Percentiles rank a stretch among this genome's conserved stretches.
phyloP scores from a whole-genome alignment of 2,113 vertebrate species.

The Brienomyrus longianalis region DNA sequence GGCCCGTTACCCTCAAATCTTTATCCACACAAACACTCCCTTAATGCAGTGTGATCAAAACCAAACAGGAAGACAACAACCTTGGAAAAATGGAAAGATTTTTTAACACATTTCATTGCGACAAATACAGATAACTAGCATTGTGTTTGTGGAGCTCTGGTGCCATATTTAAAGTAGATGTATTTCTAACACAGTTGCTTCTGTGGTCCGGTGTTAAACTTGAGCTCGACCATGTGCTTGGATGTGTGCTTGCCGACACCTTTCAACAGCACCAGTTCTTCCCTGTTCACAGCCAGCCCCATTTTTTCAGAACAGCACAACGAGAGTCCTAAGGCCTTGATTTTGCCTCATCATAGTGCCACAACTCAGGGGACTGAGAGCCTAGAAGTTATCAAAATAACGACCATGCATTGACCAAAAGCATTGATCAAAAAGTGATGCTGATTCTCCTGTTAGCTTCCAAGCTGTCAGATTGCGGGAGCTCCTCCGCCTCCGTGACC shows the following conservation, averaged over 20 bases:
- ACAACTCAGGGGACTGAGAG: neutral
- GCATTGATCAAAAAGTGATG: conserved; percentile 25
- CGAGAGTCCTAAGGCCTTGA: neutral
- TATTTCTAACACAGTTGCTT: neutral
- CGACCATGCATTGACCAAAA: conserved; percentile 25
- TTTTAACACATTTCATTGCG: neutral
- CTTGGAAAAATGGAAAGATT: neutral
- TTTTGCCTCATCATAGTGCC: neutral
- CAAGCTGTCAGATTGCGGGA: too few relatives aligned
- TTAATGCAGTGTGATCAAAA: neutral
- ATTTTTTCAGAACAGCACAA: neutral
- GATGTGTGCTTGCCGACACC: conserved; percentile 14
- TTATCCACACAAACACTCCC: neutral
- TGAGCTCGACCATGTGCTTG: neutral
- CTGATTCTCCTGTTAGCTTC: neutral
- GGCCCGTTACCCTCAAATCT: neutral
- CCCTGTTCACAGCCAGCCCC: neutral
- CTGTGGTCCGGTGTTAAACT: neutral
- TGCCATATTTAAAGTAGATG: neutral
- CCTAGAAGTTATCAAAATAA: conserved; percentile 54
- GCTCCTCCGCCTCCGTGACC: neutral
- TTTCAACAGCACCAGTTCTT: conserved; percentile 32
- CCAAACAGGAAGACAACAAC: neutral
- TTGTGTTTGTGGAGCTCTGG: neutral
- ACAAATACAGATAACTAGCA: neutral